phyloP scores from a whole-genome alignment of 2,888 invertebrate species.

The Rotaria socialis region DNA sequence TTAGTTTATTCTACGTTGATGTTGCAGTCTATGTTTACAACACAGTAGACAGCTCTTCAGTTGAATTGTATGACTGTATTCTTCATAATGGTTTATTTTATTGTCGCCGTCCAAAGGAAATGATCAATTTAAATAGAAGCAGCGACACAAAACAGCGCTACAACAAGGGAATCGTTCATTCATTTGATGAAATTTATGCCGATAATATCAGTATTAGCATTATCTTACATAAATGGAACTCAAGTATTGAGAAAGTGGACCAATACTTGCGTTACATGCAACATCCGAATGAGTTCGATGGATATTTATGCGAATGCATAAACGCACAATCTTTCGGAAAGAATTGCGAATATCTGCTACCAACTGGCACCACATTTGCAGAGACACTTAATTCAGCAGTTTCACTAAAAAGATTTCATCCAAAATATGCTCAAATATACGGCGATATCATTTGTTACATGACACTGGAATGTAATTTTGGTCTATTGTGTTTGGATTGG shows the following conservation, averaged over 20 bases:
- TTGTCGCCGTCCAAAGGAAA: neutral
- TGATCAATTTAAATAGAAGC: neutral
- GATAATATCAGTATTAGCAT: neutral
- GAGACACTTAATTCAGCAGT: neutral
- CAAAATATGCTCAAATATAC: neutral
- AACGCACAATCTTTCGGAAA: neutral
- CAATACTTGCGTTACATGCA: neutral
- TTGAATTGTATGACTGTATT: neutral
- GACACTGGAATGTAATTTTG: neutral
- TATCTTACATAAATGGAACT: neutral
- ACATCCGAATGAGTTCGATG: neutral
- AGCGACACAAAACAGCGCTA: neutral
- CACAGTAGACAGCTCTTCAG: neutral
- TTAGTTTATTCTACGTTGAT: neutral
- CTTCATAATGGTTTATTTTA: neutral
- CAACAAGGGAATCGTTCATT: neutral
- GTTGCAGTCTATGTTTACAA: neutral
- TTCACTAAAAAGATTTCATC: neutral
- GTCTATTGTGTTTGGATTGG: conserved; percentile 3
- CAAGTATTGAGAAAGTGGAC: neutral
- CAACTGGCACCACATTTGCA: neutral
- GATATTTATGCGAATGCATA: neutral
- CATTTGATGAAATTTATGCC: neutral
- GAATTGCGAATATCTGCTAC: neutral
- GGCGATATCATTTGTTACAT: neutral